Conservation (phyloP, 2,888 invertebrate species). For the Andrena minutula region DNA sequence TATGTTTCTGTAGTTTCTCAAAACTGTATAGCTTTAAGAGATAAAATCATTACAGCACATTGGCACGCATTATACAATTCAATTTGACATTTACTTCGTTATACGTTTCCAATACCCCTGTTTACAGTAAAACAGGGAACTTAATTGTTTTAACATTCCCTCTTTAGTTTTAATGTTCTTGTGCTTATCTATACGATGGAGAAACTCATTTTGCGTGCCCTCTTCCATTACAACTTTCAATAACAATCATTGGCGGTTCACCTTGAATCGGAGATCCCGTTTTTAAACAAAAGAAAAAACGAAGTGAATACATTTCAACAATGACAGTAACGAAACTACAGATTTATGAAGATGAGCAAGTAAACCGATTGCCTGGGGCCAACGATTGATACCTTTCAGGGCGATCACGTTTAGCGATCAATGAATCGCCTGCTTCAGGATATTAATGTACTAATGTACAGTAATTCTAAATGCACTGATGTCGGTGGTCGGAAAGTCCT, state of each 20-base stretch:
- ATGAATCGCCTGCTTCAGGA: constrained; percentile 54
- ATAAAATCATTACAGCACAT: constrained; percentile 28
- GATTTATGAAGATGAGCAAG: not conserved
- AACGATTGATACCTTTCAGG: not conserved
- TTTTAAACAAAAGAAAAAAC: not conserved
- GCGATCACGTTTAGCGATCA: constrained; percentile 6
- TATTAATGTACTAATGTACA: constrained; percentile 30
- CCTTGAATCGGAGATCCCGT: not conserved
- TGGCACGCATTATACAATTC: constrained; percentile 52
- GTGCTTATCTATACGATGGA: not conserved
- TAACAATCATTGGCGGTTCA: not conserved
- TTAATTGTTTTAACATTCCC: not conserved
- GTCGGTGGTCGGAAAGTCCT: constrained; percentile 55
- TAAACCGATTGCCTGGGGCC: constrained; percentile 14
- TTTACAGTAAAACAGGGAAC: not conserved
- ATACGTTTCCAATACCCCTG: too few species aligned
- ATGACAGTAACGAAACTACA: not conserved
- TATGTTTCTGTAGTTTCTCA: constrained; percentile 45
- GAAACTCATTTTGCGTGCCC: not conserved
- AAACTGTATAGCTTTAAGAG: constrained; percentile 31
- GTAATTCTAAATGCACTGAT: constrained; percentile 57
- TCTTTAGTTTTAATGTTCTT: not conserved
- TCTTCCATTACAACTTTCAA: not conserved
- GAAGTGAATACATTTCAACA: not conserved
- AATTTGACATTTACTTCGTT: not conserved